These are phyloP conservation scores for Drosophila mimica DNA, from an alignment of 2,888 invertebrate genomes.

Conservation along the genomic window DNA sequence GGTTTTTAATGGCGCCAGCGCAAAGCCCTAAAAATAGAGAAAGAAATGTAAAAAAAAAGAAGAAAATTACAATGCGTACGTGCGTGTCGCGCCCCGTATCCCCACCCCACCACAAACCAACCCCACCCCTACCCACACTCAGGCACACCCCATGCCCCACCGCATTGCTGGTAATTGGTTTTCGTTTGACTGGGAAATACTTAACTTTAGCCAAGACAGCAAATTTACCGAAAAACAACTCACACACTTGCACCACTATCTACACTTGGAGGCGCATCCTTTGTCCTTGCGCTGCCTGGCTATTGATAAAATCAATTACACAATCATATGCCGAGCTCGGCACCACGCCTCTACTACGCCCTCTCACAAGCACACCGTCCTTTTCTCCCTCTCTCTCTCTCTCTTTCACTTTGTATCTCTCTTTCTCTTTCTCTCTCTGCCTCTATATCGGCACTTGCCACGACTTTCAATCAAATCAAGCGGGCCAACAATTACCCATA, in stretches of 20 bases:
- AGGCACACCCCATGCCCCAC: background rate
- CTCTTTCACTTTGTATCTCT: background rate
- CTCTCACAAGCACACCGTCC: background rate
- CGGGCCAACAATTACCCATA: constrained; percentile 75
- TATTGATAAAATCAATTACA: constrained; percentile 80
- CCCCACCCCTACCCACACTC: background rate
- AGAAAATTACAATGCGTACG: constrained; percentile 63
- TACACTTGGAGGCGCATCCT: background rate
- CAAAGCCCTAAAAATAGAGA: constrained; percentile 28
- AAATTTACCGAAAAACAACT: constrained; percentile 24
- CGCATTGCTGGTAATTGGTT: constrained; percentile 53
- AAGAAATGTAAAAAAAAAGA: constrained; percentile 7
- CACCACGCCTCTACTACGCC: constrained; percentile 42
- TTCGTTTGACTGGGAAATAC: constrained; percentile 53
- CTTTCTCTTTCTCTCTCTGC: background rate
- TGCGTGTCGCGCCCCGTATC: constrained; percentile 50
- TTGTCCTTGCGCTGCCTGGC: constrained; percentile 32
- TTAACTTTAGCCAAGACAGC: constrained; percentile 47
- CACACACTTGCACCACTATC: background rate
- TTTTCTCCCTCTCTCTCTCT: background rate
- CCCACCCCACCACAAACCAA: background rate
- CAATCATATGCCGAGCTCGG: constrained; percentile 74
- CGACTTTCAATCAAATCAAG: constrained; percentile 77
- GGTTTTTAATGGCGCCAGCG: constrained; percentile 53
- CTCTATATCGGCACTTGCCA: constrained; percentile 57